Evolutionary conservation across 2,797 vertebrate species (phyloP).

Genomic region (Chrysocyon brachyurus): DNA sequence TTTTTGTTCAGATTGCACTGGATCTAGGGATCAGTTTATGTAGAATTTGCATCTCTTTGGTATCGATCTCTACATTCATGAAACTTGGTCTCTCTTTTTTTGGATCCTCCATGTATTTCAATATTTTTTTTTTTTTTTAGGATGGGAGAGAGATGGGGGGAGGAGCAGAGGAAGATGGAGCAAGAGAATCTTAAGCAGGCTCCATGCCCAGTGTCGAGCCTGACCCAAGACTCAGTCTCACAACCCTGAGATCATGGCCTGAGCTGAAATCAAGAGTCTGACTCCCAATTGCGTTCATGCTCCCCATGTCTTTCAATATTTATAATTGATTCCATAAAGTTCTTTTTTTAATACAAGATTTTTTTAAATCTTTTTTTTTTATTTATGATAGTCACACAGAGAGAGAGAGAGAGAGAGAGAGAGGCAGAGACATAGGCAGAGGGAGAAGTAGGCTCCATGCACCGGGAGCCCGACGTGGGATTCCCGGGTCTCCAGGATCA

Average conservation of each 20-base stretch:
- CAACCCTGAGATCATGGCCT: background rate
- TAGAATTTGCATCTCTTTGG: background rate
- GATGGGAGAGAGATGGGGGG: background rate
- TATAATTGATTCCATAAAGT: background rate
- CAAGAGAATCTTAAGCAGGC: background rate
- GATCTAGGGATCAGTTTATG: background rate
- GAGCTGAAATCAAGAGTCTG: no score
- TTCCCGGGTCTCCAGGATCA: no score
- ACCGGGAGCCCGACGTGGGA: no score
- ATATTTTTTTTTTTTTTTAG: background rate
- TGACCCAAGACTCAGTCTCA: background rate
- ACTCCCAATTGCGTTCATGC: background rate
- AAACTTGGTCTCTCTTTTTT: background rate
- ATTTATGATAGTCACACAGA: no score
- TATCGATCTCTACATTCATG: background rate
- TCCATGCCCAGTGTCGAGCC: background rate
- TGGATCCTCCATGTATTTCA: background rate
- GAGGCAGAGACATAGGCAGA: no score
- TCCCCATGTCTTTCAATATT: background rate
- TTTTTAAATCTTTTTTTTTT: no score
- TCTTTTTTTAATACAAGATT: background rate
- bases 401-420: no score
- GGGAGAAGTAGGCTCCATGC: no score
- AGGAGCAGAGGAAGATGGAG: no score
- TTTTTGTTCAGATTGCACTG: background rate